Conservation (phyloP, 2,888 invertebrate genomes). For the Tachina lurida region DNA sequence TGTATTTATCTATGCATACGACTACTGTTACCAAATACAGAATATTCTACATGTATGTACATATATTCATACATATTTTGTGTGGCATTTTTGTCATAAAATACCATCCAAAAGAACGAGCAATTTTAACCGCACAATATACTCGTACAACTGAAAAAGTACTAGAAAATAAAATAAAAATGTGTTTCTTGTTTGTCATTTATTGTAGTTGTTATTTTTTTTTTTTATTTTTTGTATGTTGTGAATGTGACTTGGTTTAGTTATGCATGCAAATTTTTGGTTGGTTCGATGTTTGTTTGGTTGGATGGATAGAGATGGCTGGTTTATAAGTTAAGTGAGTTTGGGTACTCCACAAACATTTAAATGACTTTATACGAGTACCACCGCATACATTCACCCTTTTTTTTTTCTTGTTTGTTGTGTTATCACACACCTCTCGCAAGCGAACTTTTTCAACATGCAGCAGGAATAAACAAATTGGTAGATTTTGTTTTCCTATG, state of each 20-base stretch:
- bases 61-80: neutral
- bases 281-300: constrained; percentile 48
- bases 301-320: constrained; percentile 8
- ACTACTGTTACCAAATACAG: constrained; percentile 30
- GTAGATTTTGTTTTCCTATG: neutral
- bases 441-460: neutral
- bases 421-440: neutral
- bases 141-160: constrained; percentile 52
- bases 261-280: constrained; percentile 58
- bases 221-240: constrained; percentile 29
- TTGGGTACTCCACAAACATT: constrained; percentile 32
- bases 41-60: constrained; percentile 32
- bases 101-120: constrained; percentile 57
- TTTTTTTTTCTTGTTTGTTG: neutral
- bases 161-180: constrained; percentile 47
- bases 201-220: constrained; percentile 24
- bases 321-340: constrained; percentile 20
- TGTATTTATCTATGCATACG: constrained; percentile 23
- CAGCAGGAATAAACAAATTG: neutral
- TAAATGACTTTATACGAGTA: constrained; percentile 36
- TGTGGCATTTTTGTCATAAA: constrained; percentile 51
- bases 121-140: constrained; percentile 65
- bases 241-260: constrained; percentile 57
- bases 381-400: neutral
- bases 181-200: constrained; percentile 51